Conservation (phyloP, 1,140 invertebrate species). For the Brachionus asplanchnoidis region DNA sequence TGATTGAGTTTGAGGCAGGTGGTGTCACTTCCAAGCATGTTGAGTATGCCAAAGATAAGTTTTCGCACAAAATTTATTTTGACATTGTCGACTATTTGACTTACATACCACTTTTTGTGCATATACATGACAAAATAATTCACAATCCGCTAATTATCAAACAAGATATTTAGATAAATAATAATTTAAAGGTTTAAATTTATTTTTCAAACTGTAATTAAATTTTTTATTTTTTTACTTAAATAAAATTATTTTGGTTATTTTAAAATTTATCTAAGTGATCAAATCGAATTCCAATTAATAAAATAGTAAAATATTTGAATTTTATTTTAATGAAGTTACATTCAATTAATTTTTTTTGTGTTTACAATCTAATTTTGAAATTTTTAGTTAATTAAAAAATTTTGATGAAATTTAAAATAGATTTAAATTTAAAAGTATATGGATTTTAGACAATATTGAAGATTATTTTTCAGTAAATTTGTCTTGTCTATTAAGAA, state of each 20-base stretch:
- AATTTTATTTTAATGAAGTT: too few relatives aligned
- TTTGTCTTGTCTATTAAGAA: too few relatives aligned
- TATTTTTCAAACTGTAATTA: not conserved
- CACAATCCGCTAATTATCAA: not conserved
- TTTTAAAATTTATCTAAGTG: not conserved
- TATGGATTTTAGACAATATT: too few relatives aligned
- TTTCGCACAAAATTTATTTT: constrained; percentile 13
- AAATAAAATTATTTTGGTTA: not conserved
- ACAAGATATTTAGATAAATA: constrained; percentile 15
- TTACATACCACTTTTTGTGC: constrained; percentile 36
- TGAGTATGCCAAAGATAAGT: constrained; percentile 32
- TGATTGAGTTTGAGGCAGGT: constrained; percentile 34
- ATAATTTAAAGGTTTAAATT: not conserved
- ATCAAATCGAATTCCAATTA: too few relatives aligned
- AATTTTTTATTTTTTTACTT: not conserved
- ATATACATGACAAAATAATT: constrained; percentile 39
- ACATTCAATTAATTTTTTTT: too few relatives aligned
- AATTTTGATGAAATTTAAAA: too few relatives aligned
- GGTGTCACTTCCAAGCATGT: constrained; percentile 39
- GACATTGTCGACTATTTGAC: constrained; percentile 30
- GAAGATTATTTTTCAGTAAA: too few relatives aligned
- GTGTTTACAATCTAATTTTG: too few relatives aligned
- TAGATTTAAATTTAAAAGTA: too few relatives aligned
- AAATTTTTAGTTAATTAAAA: too few relatives aligned
- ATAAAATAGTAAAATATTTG: too few relatives aligned